Base-by-base conservation (phyloP, 2,113 vertebrate genomes). In the Nestor notabilis region DNA sequence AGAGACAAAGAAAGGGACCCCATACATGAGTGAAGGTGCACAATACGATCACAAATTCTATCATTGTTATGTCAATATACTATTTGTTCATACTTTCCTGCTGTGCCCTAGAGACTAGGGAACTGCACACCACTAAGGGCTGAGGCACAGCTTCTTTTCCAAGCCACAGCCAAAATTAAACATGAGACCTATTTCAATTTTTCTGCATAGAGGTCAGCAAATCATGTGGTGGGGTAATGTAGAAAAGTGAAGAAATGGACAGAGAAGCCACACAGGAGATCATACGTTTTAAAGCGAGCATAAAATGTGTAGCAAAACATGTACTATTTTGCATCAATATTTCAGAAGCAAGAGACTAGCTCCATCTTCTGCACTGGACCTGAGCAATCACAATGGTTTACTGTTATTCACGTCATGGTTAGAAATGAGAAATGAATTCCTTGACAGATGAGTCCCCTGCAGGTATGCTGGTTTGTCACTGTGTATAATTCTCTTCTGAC, bases 381-480 rank as follows among this genome's bases (percentile, higher is more conserved):
- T 21, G 52, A 87, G 69, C 27, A 50, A 65, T 81, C 70, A 37
- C 4, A 11, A 90, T 66, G 81, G 66, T 90, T 98, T 96, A 91
- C 83, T 97, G 89, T 89, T 97, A 96, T 61, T 94, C 84, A 83
- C 27, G n/a, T 92, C 85, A 86, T 50, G 83, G 86, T 89, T 27
- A 96, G 80, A 97, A 97, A 97, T 11, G 52, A 86, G 90, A 95
- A 95, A 94, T 94, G 25, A 97, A 71, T 96, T 97, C 85, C 88
- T 89, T 80, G 91, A 95, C 93, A 97, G 96, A 92, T 89, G 84
- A 96, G 91, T 90, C 89, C 89, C 89, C 93, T 96, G 81, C 47
- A 97, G 95, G 86, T 96, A 90, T 1, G 6, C 28, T 4, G 11
- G 25, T 77, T 72, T 91, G 92, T 69, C 93, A 68, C 61, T 23